Evolutionary conservation across 2,888 invertebrate species (phyloP).

Genomic region (Drosophila lacicola): DNA sequence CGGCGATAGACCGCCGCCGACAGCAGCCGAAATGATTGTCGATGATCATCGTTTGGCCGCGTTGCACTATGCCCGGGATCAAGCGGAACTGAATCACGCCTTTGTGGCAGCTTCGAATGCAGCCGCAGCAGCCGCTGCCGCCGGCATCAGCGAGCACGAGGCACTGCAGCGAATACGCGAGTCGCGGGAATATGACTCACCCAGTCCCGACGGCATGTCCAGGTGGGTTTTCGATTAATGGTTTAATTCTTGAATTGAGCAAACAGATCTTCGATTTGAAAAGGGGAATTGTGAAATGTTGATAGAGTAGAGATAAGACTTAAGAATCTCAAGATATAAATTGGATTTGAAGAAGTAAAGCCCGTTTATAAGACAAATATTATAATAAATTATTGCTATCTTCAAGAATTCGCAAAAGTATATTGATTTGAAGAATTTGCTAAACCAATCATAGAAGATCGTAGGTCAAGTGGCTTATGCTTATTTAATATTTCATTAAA

Average conservation of each 20-base stretch:
- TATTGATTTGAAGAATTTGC: too few species aligned
- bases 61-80: conserved; percentile 78
- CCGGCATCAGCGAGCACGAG: conserved; percentile 83
- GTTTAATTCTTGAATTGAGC: too few species aligned
- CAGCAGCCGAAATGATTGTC: conserved; percentile 39
- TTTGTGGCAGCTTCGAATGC: conserved; percentile 75
- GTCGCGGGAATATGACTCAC: conserved; percentile 83
- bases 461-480: background rate
- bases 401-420: background rate
- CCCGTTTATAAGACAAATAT: background rate
- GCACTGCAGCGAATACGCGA: conserved; percentile 84
- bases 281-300: background rate
- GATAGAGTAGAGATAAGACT: too few species aligned
- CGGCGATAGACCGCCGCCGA: conserved; percentile 38
- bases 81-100: conserved; percentile 70
- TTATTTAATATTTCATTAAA: too few species aligned
- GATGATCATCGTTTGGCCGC: conserved; percentile 76
- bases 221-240: conserved; percentile 72
- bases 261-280: too few species aligned
- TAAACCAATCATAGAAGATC: background rate
- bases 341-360: too few species aligned
- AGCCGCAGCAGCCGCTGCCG: conserved; percentile 68
- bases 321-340: too few species aligned
- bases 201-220: conserved; percentile 85
- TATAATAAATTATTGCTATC: background rate